Conservation (phyloP, 2,113 vertebrate genomes). For the Malurus melanocephalus region DNA sequence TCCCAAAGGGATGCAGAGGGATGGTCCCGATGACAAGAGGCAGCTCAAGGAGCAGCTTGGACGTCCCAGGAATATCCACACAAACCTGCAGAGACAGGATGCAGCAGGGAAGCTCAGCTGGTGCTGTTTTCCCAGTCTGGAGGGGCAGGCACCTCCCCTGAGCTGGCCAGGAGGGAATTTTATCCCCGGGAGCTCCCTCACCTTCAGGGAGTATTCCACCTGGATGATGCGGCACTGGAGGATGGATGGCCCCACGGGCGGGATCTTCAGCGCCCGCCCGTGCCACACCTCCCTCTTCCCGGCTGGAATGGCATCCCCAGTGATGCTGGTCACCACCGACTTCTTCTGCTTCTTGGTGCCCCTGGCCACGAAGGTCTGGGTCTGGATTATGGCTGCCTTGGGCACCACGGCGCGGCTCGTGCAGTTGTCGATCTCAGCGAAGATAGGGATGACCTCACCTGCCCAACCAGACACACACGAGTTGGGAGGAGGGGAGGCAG, state of each 20-base stretch:
- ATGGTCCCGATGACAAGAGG: constrained; percentile 94
- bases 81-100: constrained; percentile 77
- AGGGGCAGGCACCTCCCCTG: neutral
- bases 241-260: constrained; percentile 90
- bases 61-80: constrained; percentile 89
- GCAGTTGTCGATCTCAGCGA: constrained; percentile 91
- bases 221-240: constrained; percentile 91
- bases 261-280: constrained; percentile 88
- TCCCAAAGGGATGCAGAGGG: constrained; percentile 87
- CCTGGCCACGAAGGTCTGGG: constrained; percentile 90
- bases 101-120: neutral
- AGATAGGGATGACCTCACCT: constrained; percentile 94
- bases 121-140: neutral
- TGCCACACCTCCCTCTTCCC: constrained; percentile 86
- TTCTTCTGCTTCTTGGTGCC: constrained; percentile 92
- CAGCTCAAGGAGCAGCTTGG: constrained; percentile 91
- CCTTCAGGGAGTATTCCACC: constrained; percentile 92
- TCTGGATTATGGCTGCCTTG: constrained; percentile 90
- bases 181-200: neutral
- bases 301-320: constrained; percentile 77
- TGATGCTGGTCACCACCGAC: constrained; percentile 84
- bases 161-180: neutral
- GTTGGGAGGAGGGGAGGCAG: neutral
- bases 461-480: accelerated
- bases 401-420: constrained; percentile 83